Percentiles rank a stretch among this genome's conserved stretches.
These are phyloP conservation scores for Podarcis siculus DNA, from an alignment of 2,797 vertebrate genomes.

Conservation along the genomic window DNA sequence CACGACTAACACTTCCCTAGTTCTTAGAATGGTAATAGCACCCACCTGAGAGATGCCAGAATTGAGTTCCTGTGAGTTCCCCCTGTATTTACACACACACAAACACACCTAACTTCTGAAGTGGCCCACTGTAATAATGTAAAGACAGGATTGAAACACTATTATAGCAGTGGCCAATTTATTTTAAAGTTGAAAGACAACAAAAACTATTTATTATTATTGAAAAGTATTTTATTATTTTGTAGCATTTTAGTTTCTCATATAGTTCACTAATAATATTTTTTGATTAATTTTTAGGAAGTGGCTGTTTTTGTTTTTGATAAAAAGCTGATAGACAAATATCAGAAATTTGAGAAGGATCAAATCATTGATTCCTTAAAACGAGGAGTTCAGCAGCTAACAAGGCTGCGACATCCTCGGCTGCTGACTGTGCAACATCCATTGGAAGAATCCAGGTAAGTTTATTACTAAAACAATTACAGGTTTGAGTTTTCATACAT, in stretches of 20 bases:
- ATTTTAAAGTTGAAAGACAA: not conserved
- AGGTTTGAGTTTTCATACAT: not conserved
- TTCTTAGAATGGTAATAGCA: too few relatives aligned
- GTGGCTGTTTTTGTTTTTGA: slow-evolving; percentile 99
- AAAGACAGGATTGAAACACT: not conserved
- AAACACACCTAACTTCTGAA: not conserved
- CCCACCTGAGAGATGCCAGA: too few relatives aligned
- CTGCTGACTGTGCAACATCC: slow-evolving; percentile 97
- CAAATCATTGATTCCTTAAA: slow-evolving; percentile 95
- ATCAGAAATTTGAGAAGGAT: slow-evolving; percentile 98
- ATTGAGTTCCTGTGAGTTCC: too few relatives aligned
- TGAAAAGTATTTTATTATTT: not conserved
- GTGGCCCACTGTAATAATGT: not conserved
- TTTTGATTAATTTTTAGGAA: slow-evolving; percentile 82
- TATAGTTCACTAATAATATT: not conserved
- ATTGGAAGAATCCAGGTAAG: slow-evolving; percentile 96
- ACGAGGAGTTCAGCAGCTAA: slow-evolving; percentile 94
- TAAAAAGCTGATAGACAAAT: slow-evolving; percentile 95
- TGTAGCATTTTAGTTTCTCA: not conserved
- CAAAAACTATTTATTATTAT: too few relatives aligned
- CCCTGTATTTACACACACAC: too few relatives aligned
- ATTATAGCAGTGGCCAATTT: not conserved
- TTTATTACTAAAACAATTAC: slow-evolving; percentile 22
- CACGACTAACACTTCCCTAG: too few relatives aligned
- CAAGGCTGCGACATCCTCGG: slow-evolving; percentile 93